Evolutionary conservation across 2,888 invertebrate genomes (phyloP).

Genomic region (Uropetala carovei): DNA sequence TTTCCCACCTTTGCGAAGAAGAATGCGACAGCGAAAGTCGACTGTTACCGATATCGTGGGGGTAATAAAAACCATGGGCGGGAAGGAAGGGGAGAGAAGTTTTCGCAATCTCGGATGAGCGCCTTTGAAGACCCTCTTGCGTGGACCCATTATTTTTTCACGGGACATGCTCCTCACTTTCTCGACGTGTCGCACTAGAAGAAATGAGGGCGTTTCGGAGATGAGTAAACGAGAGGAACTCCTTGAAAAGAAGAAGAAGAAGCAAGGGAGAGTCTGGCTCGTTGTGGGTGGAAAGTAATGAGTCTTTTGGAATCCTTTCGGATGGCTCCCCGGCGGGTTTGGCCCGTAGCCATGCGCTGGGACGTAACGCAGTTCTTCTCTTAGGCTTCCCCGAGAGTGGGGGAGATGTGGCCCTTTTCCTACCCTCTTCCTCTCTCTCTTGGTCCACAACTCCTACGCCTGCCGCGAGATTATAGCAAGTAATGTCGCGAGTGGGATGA

Average conservation of each 20-base stretch:
- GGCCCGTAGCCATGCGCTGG: conserved; percentile 42
- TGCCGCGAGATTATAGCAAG: neutral
- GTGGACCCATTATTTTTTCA: neutral
- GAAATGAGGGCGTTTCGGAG: neutral
- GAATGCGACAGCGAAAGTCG: neutral
- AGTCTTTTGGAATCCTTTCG: conserved; percentile 3
- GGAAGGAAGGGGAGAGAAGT: neutral
- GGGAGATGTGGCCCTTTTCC: neutral
- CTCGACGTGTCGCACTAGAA: neutral
- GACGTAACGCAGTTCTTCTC: neutral
- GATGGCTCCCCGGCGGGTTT: conserved; percentile 18
- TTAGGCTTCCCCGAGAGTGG: neutral
- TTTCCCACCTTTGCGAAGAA: no score
- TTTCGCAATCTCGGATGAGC: neutral
- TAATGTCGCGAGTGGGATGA: neutral
- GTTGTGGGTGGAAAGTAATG: conserved; percentile 6
- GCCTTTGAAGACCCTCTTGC: neutral
- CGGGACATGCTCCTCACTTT: neutral
- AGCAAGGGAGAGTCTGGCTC: neutral
- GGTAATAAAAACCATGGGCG: neutral
- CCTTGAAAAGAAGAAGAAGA: neutral
- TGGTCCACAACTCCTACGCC: neutral
- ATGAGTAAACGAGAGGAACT: neutral
- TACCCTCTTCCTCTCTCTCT: neutral
- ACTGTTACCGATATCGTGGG: neutral